Percentiles rank a stretch among this genome's conserved stretches.
phyloP scores from a whole-genome alignment of 1,140 invertebrate species.

The Chrysopa pallens region DNA sequence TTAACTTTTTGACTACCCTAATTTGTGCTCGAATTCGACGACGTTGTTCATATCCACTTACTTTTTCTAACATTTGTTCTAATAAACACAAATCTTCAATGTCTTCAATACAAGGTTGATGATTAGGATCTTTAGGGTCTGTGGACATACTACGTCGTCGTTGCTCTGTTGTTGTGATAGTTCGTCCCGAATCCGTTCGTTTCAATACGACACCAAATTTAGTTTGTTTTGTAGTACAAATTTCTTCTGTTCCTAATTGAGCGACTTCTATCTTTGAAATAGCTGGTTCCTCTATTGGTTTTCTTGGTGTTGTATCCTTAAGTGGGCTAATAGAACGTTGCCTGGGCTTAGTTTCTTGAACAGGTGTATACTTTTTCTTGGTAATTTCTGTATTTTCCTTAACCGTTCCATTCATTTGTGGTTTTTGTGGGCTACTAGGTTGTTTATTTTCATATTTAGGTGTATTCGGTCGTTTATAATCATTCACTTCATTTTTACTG shows the following conservation, averaged over 20 bases:
- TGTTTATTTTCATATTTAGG: too few relatives aligned
- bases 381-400: too few relatives aligned
- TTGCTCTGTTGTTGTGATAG: slow-evolving; percentile 9
- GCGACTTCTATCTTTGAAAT: slow-evolving; percentile 2
- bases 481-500: too few relatives aligned
- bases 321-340: too few relatives aligned
- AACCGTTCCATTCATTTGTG: too few relatives aligned
- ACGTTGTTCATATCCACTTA: slow-evolving; percentile 51
- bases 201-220: slow-evolving; percentile 44
- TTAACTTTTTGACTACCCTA: slow-evolving; percentile 39
- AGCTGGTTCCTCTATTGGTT: too few relatives aligned
- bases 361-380: too few relatives aligned
- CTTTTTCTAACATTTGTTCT: slow-evolving; percentile 52
- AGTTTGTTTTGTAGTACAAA: slow-evolving; percentile 20
- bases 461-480: too few relatives aligned
- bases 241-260: slow-evolving; percentile 8
- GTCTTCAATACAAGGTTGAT: slow-evolving; percentile 35
- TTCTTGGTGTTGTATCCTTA: too few relatives aligned
- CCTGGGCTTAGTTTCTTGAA: too few relatives aligned
- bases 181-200: slow-evolving; percentile 28
- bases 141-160: slow-evolving; percentile 16
- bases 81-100: slow-evolving; percentile 47
- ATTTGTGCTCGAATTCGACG: slow-evolving; percentile 56
- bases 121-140: slow-evolving; percentile 19
- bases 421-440: too few relatives aligned